These are phyloP conservation scores for Decapterus maruadsi DNA, from an alignment of 2,797 vertebrate species.

Conservation along the genomic window DNA sequence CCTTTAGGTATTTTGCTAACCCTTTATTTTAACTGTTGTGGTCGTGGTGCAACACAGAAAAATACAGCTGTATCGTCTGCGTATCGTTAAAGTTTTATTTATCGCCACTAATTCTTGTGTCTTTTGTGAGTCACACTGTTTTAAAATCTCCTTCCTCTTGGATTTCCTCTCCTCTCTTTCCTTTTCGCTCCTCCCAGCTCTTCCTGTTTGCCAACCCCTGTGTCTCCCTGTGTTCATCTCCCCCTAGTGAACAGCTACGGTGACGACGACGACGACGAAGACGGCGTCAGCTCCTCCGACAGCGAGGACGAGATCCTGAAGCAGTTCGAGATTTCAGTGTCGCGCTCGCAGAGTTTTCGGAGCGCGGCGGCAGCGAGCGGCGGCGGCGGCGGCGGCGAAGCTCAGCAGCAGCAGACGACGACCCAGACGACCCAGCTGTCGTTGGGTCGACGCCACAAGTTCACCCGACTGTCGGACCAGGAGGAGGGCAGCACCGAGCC, in stretches of 20 bases:
- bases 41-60: background rate
- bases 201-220: constrained; percentile 24
- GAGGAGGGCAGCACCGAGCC: constrained; percentile 84
- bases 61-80: background rate
- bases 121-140: background rate
- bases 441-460: constrained; percentile 75
- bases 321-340: constrained; percentile 90
- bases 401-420: too few relatives aligned
- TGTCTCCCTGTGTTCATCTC: constrained; percentile 51
- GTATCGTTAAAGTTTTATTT: background rate
- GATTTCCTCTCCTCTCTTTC: constrained; percentile 12
- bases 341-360: constrained; percentile 87
- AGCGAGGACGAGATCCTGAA: constrained; percentile 88
- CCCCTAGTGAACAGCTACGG: constrained; percentile 85
- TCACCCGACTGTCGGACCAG: constrained; percentile 80
- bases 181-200: constrained; percentile 20
- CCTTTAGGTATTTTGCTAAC: background rate
- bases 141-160: background rate
- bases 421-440: constrained; percentile 35
- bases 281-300: constrained; percentile 84
- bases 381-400: background rate
- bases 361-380: constrained; percentile 13
- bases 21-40: background rate
- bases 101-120: background rate
- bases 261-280: constrained; percentile 74